A percentile compares a stretch with the other conserved stretches of the same genome.
phyloP scores from a whole-genome alignment of 2,113 vertebrate species.

The Cyphomyrus plagiostoma region DNA sequence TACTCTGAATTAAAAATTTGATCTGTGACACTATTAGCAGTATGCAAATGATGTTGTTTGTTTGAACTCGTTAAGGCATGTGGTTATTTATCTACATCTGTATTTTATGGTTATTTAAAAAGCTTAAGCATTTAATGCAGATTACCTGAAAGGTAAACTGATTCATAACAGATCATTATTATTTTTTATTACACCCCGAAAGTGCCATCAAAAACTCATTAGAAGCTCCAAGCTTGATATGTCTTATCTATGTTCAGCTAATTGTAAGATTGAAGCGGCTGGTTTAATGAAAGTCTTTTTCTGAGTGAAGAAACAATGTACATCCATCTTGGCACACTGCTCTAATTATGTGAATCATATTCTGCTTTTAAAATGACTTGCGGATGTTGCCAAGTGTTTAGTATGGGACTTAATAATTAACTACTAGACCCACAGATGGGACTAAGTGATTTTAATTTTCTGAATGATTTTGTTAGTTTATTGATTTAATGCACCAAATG shows the following conservation, averaged over 20 bases:
- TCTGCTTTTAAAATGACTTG: conserved; percentile 5
- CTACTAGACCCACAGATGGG: neutral
- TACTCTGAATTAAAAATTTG: neutral
- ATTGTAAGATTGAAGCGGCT: neutral
- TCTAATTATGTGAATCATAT: conserved; percentile 3
- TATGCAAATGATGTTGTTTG: neutral
- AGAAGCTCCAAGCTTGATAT: neutral
- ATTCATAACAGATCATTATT: neutral
- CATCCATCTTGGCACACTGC: neutral
- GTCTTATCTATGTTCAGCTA: neutral
- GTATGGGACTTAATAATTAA: neutral
- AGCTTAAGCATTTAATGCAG: neutral
- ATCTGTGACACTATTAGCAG: neutral
- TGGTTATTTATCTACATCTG: neutral
- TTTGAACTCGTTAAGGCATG: neutral
- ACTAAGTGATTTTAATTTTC: neutral
- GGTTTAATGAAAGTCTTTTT: neutral
- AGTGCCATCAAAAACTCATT: neutral
- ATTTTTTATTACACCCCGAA: neutral
- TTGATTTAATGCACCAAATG: neutral
- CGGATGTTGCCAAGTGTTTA: neutral
- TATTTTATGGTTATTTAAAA: neutral
- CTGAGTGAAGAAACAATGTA: neutral
- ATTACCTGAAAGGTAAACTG: neutral
- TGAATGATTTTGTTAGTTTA: neutral